Conservation (phyloP, 1,140 invertebrate genomes). For the Drosophila pachea region DNA sequence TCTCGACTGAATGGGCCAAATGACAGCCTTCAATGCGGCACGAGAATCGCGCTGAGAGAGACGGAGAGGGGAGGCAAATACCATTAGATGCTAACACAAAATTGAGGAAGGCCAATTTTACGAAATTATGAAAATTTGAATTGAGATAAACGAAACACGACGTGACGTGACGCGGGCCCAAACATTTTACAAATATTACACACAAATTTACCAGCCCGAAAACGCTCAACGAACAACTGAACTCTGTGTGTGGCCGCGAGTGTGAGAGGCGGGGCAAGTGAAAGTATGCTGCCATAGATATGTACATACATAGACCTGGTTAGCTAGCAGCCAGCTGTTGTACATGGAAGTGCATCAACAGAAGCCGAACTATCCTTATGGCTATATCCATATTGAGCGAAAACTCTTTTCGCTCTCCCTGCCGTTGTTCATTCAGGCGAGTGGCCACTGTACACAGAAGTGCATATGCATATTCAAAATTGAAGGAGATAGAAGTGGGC, state of each 20-base stretch:
- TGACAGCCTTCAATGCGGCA: constrained; percentile 19
- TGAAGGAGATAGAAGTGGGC: too few relatives aligned
- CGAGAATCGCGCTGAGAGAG: constrained; percentile 10
- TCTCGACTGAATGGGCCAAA: constrained; percentile 8
- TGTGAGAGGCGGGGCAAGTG: not conserved
- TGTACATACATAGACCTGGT: not conserved
- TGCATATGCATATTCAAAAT: too few relatives aligned
- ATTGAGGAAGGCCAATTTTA: constrained; percentile 59
- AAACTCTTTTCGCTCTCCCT: too few relatives aligned
- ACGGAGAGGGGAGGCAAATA: not conserved
- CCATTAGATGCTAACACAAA: constrained; percentile 22
- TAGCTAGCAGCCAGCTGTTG: too few relatives aligned
- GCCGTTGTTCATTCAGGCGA: too few relatives aligned
- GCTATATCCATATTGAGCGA: too few relatives aligned
- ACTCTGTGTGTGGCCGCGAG: constrained; percentile 3
- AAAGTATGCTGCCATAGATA: not conserved
- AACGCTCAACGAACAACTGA: not conserved
- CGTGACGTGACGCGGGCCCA: constrained; percentile 4
- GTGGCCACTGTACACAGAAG: too few relatives aligned
- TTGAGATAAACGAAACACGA: constrained; percentile 32
- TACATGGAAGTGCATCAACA: too few relatives aligned
- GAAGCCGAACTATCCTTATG: too few relatives aligned
- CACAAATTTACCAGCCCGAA: constrained; percentile 10
- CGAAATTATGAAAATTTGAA: constrained; percentile 64
- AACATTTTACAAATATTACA: constrained; percentile 28